phyloP scores from a whole-genome alignment of 2,888 invertebrate species.

The Caenorhabditis afra region DNA sequence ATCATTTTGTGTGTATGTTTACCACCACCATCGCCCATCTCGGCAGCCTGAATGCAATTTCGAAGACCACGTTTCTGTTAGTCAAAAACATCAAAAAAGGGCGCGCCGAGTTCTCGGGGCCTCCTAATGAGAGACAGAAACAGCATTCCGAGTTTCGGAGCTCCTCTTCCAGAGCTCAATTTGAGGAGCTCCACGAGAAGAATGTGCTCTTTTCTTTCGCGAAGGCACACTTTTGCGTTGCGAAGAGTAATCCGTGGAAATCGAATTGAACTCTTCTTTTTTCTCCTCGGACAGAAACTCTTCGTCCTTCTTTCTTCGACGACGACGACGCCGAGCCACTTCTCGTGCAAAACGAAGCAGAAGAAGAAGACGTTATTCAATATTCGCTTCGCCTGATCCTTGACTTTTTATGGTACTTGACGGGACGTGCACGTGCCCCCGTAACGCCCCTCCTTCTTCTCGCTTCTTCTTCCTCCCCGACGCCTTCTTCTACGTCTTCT shows the following conservation, averaged over 20 bases:
- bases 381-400: conserved; percentile 53
- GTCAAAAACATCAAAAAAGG: neutral
- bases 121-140: too few relatives aligned
- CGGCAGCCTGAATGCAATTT: conserved; percentile 10
- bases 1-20: conserved; percentile 34
- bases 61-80: conserved; percentile 10
- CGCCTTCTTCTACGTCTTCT: neutral
- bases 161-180: too few relatives aligned
- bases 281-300: conserved; percentile 21
- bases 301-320: conserved; percentile 30
- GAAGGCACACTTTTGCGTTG: too few relatives aligned
- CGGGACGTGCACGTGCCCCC: conserved; percentile 39
- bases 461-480: neutral
- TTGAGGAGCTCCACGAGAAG: too few relatives aligned
- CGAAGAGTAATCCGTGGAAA: conserved; percentile 37
- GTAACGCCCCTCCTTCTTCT: conserved; percentile 20
- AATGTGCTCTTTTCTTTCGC: conserved; percentile 1
- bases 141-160: too few relatives aligned
- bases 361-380: conserved; percentile 43
- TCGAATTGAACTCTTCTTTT: conserved; percentile 48
- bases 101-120: neutral
- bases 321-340: conserved; percentile 21
- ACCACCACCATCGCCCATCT: conserved; percentile 12
- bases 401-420: conserved; percentile 59
- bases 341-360: conserved; percentile 39